phyloP scores from a whole-genome alignment of 2,888 invertebrate species.

The Tachina lurida region DNA sequence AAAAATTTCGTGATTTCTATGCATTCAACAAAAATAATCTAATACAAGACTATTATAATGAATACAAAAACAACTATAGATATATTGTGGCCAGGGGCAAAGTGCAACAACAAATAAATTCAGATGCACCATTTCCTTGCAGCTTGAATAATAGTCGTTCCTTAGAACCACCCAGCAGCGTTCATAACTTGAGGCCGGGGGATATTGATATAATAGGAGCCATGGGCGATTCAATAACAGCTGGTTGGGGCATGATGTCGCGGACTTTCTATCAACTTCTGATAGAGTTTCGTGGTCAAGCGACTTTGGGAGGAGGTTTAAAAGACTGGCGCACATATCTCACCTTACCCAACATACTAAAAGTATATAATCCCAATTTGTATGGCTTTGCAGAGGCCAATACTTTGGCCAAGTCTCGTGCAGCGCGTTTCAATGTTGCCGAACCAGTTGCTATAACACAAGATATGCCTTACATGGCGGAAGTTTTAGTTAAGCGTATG shows the following conservation, averaged over 20 bases:
- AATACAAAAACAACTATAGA: conserved; percentile 68
- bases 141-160: conserved; percentile 78
- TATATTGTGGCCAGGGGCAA: conserved; percentile 74
- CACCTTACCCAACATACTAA: conserved; percentile 85
- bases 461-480: conserved; percentile 77
- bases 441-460: conserved; percentile 79
- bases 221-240: conserved; percentile 86
- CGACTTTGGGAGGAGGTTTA: conserved; percentile 84
- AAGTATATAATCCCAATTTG: conserved; percentile 86
- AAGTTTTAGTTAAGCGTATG: conserved; percentile 76
- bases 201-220: conserved; percentile 86
- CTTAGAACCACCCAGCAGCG: conserved; percentile 82
- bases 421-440: conserved; percentile 77
- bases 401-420: conserved; percentile 74
- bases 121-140: conserved; percentile 81
- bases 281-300: conserved; percentile 83
- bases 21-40: conserved; percentile 66
- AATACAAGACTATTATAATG: conserved; percentile 67
- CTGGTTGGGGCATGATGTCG: conserved; percentile 84
- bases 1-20: conserved; percentile 74
- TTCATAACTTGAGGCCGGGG: conserved; percentile 84
- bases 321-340: conserved; percentile 84
- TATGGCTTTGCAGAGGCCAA: conserved; percentile 84
- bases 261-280: conserved; percentile 82
- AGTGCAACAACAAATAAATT: conserved; percentile 76